phyloP scores from a whole-genome alignment of 2,113 vertebrate species.

The Myiopsitta monachus region DNA sequence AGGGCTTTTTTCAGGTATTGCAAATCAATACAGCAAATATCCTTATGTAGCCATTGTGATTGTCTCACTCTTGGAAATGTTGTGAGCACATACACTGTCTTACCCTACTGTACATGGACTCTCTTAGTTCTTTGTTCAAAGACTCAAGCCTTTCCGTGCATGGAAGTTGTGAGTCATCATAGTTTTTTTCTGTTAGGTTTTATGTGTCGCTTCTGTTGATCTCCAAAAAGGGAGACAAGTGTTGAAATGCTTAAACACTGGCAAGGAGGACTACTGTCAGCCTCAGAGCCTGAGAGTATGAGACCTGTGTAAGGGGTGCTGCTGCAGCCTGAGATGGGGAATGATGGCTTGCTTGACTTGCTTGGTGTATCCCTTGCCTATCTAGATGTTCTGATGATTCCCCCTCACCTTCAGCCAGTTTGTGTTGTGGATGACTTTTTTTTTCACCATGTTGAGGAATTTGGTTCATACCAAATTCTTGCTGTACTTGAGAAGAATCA shows the following conservation, averaged over 20 bases:
- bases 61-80: neutral
- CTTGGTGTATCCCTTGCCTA: neutral
- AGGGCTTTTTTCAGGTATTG: conserved; percentile 64
- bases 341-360: neutral
- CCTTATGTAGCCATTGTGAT: conserved; percentile 35
- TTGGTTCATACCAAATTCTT: conserved; percentile 20
- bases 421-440: neutral
- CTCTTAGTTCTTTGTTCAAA: neutral
- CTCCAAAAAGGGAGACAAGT: neutral
- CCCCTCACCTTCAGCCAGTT: neutral
- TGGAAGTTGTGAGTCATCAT: neutral
- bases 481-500: conserved; percentile 8
- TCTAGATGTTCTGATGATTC: neutral
- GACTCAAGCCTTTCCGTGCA: neutral
- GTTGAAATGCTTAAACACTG: conserved; percentile 45
- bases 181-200: neutral
- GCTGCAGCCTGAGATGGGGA: neutral
- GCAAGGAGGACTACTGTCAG: conserved; percentile 4
- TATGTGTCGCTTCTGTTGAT: neutral
- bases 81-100: conserved; percentile 24
- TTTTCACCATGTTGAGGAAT: neutral
- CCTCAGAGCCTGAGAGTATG: neutral
- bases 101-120: neutral
- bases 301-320: neutral
- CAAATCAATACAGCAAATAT: conserved; percentile 52